Conservation (phyloP, 2,888 invertebrate species). For the Scaptomyza caliginosa region DNA sequence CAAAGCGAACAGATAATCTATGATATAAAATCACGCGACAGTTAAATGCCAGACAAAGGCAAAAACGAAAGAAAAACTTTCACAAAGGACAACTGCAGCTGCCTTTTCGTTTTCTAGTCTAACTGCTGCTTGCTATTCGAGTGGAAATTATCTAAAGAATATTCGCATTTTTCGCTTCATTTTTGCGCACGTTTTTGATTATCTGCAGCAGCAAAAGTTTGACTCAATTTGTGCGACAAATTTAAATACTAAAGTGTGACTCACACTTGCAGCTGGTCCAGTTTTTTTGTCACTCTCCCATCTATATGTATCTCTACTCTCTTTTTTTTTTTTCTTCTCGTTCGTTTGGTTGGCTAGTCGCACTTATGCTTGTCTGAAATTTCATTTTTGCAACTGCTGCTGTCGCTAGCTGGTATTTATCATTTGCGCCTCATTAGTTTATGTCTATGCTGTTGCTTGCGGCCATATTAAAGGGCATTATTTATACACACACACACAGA, state of each 20-base stretch:
- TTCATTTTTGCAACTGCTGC: slow-evolving; percentile 16
- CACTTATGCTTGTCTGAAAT: slow-evolving; percentile 37
- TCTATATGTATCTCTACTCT: neutral
- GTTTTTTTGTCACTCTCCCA: neutral
- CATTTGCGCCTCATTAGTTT: slow-evolving; percentile 75
- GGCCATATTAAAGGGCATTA: slow-evolving; percentile 54
- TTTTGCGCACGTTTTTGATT: slow-evolving; percentile 74
- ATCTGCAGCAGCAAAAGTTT: slow-evolving; percentile 49
- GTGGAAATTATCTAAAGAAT: slow-evolving; percentile 64
- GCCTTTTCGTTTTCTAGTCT: neutral
- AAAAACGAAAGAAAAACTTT: slow-evolving; percentile 8
- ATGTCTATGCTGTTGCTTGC: slow-evolving; percentile 41
- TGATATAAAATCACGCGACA: slow-evolving; percentile 77
- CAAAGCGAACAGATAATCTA: slow-evolving; percentile 58
- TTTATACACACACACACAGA: slow-evolving; percentile 36
- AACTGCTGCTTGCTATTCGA: slow-evolving; percentile 27
- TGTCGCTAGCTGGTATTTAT: slow-evolving; percentile 67
- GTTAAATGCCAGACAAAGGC: slow-evolving; percentile 70
- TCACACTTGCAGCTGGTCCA: slow-evolving; percentile 50
- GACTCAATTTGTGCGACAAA: slow-evolving; percentile 25
- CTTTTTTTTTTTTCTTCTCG: neutral
- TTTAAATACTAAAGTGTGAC: slow-evolving; percentile 32
- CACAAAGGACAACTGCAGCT: slow-evolving; percentile 41
- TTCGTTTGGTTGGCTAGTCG: neutral
- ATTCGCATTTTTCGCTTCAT: slow-evolving; percentile 53